Conservation (phyloP, 2,888 invertebrate genomes). For the Syrista parreyssii region DNA sequence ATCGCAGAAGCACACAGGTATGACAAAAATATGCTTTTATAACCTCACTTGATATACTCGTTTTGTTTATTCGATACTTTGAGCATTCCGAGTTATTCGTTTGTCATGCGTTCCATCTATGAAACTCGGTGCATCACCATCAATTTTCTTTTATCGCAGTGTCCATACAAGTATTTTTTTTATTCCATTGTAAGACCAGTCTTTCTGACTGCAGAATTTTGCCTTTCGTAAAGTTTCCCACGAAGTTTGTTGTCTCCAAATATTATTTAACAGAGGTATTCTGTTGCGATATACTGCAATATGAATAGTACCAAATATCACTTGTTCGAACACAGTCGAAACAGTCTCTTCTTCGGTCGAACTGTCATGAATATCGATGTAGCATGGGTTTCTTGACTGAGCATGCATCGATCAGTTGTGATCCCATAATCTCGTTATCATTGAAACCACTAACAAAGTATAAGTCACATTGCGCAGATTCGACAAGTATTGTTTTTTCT, state of each 20-base stretch:
- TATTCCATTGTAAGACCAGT: no score
- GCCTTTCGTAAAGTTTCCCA: not conserved
- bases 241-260: no score
- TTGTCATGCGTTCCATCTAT: conserved; percentile 23
- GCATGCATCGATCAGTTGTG: no score
- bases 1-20: conserved; percentile 66
- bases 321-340: no score
- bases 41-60: conserved; percentile 45
- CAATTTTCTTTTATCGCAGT: not conserved
- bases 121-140: not conserved
- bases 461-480: not conserved
- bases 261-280: no score
- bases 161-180: no score
- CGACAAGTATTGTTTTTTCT: conserved; percentile 9
- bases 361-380: no score
- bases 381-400: no score
- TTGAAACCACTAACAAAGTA: conserved; percentile 3
- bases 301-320: no score
- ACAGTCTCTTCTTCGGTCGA: no score
- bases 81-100: conserved; percentile 28
- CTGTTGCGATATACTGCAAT: no score
- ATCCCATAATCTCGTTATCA: conserved; percentile 8
- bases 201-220: not conserved
- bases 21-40: conserved; percentile 33
- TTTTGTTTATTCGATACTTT: conserved; percentile 55